Evolutionary conservation across 2,113 vertebrate genomes (phyloP).

Genomic region (Neopipo cinnamomea): DNA sequence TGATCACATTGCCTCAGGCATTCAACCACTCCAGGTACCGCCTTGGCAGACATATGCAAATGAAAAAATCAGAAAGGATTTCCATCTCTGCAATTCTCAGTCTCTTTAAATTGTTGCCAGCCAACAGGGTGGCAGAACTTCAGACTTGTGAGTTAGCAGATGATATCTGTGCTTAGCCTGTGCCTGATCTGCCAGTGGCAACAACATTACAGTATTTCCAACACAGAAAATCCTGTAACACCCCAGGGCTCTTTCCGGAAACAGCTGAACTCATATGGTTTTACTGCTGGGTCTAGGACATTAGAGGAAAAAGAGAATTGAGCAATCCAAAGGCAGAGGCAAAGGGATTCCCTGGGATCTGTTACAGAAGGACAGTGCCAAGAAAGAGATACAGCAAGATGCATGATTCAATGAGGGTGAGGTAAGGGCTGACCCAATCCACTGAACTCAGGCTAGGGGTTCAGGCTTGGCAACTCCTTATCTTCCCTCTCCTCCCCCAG

Average conservation of each 20-base stretch:
- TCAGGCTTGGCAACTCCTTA: neutral
- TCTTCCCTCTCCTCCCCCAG: neutral
- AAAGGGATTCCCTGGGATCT: neutral
- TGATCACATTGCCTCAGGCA: constrained; percentile 86
- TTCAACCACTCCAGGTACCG: constrained; percentile 92
- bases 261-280: neutral
- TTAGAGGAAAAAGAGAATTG: neutral
- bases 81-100: neutral
- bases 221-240: neutral
- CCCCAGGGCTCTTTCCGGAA: neutral
- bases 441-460: neutral
- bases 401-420: neutral
- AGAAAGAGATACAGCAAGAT: neutral
- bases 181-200: neutral
- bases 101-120: neutral
- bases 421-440: neutral
- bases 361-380: neutral
- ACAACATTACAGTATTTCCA: neutral
- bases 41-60: neutral
- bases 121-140: neutral
- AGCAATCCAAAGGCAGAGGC: neutral
- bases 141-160: neutral
- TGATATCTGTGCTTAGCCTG: neutral
- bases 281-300: neutral
- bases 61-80: neutral